Percentiles rank a stretch among this genome's conserved stretches.
phyloP scores from a whole-genome alignment of 2,113 vertebrate genomes.

The Tetrao urogallus region DNA sequence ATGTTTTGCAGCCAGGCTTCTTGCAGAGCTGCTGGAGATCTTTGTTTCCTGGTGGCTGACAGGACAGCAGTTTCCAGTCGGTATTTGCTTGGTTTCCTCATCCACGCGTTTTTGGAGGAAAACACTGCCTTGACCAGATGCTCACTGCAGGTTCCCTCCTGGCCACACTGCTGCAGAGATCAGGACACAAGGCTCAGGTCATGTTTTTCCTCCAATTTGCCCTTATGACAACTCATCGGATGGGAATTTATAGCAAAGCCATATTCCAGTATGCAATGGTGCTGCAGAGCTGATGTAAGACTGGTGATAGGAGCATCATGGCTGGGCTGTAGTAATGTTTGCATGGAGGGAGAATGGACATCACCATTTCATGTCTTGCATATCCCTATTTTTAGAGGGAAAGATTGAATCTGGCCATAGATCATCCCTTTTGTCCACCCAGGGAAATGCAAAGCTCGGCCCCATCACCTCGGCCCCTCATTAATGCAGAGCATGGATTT shows the following conservation, averaged over 20 bases:
- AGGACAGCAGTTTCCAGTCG: not conserved
- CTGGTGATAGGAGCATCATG: not conserved
- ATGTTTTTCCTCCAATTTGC: accelerated
- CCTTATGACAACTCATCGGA: not conserved
- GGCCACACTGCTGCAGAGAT: accelerated
- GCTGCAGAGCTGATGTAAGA: not conserved
- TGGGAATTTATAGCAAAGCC: not conserved
- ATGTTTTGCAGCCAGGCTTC: not conserved
- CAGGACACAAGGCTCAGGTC: not conserved
- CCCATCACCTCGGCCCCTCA: not conserved
- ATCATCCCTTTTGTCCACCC: not conserved
- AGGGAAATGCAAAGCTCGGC: not conserved
- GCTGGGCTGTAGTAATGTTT: not conserved
- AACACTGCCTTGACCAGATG: not conserved
- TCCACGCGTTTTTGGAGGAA: not conserved
- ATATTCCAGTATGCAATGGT: not conserved
- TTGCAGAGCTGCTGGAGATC: not conserved
- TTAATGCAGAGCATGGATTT: slow-evolving; percentile 55
- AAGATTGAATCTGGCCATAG: not conserved
- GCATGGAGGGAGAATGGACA: not conserved
- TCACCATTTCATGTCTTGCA: not conserved
- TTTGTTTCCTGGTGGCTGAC: not conserved
- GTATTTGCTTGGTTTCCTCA: not conserved
- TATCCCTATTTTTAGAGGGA: not conserved
- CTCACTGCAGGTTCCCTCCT: not conserved